phyloP scores from a whole-genome alignment of 2,113 vertebrate genomes.

The Paralichthys olivaceus region DNA sequence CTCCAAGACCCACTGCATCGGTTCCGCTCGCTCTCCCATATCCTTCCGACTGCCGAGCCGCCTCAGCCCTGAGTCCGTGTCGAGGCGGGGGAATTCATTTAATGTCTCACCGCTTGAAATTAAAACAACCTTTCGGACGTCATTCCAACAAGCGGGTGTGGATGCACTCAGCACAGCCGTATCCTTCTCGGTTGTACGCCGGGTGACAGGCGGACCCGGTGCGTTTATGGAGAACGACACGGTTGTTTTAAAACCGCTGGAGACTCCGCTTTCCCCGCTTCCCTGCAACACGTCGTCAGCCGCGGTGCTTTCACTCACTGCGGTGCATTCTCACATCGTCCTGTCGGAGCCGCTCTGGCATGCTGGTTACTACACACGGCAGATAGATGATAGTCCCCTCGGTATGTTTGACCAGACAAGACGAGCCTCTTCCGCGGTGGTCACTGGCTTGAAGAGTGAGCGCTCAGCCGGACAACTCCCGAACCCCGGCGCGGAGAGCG shows the following conservation, averaged over 20 bases:
- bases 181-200: constrained; percentile 34
- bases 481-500: constrained; percentile 32
- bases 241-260: constrained; percentile 1
- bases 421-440: constrained; percentile 5
- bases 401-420: not conserved
- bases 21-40: constrained; percentile 80
- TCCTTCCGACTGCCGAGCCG: constrained; percentile 66
- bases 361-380: not conserved
- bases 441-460: constrained; percentile 35
- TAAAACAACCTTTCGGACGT: constrained; percentile 49
- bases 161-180: constrained; percentile 38
- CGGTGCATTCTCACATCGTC: constrained; percentile 38
- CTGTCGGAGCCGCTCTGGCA: constrained; percentile 14
- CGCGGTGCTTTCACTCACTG: constrained; percentile 28
- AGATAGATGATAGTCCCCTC: not conserved
- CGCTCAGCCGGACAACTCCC: constrained; percentile 66
- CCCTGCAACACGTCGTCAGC: constrained; percentile 72
- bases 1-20: constrained; percentile 75
- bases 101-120: constrained; percentile 38
- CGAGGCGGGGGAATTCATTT: constrained; percentile 26
- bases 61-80: constrained; percentile 58
- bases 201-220: constrained; percentile 23
- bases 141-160: constrained; percentile 53
- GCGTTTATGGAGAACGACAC: constrained; percentile 4
- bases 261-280: not conserved